Percentiles rank a stretch among this genome's conserved stretches.
These are phyloP conservation scores for Ochropleura plecta DNA, from an alignment of 2,888 invertebrate genomes.

Conservation along the genomic window DNA sequence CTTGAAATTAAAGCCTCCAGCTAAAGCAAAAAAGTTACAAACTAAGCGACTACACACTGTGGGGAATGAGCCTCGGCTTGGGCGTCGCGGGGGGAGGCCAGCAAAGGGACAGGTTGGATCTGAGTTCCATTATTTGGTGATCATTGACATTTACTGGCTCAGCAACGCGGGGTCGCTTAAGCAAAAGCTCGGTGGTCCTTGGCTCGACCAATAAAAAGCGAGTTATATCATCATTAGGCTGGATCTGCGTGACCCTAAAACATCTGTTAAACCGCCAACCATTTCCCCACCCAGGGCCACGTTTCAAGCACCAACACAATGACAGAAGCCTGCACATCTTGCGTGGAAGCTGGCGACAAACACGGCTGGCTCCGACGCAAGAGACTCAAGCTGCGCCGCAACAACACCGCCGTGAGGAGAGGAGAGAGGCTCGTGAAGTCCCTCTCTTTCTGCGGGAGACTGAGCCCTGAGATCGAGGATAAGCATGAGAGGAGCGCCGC, in stretches of 20 bases:
- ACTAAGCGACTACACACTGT: too few species aligned
- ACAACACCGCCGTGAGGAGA: slow-evolving; percentile 75
- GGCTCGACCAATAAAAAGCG: too few species aligned
- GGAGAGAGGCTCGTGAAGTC: slow-evolving; percentile 92
- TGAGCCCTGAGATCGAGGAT: slow-evolving; percentile 90
- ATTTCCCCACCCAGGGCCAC: slow-evolving; percentile 80
- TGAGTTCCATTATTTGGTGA: too few species aligned
- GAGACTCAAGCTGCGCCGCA: slow-evolving; percentile 81
- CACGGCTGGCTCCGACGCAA: slow-evolving; percentile 87
- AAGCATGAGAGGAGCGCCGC: slow-evolving; percentile 91
- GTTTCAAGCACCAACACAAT: slow-evolving; percentile 89
- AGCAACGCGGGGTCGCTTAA: too few species aligned
- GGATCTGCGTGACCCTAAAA: not conserved
- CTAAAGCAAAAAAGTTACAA: too few species aligned
- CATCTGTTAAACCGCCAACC: not conserved
- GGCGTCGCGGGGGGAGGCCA: too few species aligned
- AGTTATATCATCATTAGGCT: too few species aligned
- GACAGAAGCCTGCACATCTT: slow-evolving; percentile 89
- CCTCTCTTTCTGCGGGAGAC: slow-evolving; percentile 93
- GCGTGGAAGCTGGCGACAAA: slow-evolving; percentile 87
- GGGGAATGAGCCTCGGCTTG: too few species aligned
- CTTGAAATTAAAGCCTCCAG: too few species aligned
- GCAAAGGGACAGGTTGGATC: too few species aligned
- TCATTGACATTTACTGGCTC: too few species aligned
- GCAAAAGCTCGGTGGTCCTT: too few species aligned